Conservation (phyloP, 2,888 invertebrate species). For the Camponotus fellah region DNA sequence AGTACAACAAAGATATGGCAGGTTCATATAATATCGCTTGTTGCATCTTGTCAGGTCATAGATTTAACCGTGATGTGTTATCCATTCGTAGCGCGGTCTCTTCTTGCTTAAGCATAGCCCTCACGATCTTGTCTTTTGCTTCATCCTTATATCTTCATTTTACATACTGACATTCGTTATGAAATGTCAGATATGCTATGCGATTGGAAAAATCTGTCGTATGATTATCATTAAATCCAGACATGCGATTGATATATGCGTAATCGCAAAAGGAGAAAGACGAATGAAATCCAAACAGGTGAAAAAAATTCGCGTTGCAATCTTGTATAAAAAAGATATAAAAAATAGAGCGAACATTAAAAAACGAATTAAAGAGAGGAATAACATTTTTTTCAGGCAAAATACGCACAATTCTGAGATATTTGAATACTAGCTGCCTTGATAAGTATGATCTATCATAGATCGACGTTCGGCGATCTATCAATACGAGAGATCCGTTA, state of each 20-base stretch:
- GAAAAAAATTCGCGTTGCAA: constrained; percentile 24
- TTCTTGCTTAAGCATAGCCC: constrained; percentile 32
- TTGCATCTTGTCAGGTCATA: constrained; percentile 69
- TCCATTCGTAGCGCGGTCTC: constrained; percentile 57
- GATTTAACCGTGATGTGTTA: constrained; percentile 71
- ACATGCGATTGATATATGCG: constrained; percentile 31
- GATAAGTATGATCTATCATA: constrained; percentile 62
- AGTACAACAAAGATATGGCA: constrained; percentile 61
- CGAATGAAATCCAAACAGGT: background rate
- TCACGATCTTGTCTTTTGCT: constrained; percentile 30
- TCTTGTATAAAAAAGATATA: background rate
- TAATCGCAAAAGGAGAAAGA: constrained; percentile 29
- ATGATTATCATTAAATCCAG: constrained; percentile 29
- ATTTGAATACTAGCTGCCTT: constrained; percentile 63
- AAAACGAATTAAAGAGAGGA: background rate
- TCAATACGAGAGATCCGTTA: constrained; percentile 53
- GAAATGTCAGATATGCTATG: constrained; percentile 17
- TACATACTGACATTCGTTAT: constrained; percentile 33
- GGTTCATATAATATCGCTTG: constrained; percentile 70
- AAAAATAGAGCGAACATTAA: background rate
- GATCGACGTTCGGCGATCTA: constrained; percentile 57
- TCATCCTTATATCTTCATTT: constrained; percentile 27
- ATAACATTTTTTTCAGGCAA: background rate
- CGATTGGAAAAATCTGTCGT: constrained; percentile 19
- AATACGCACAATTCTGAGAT: constrained; percentile 12